Percentiles rank a stretch among this genome's conserved stretches.
Conservation (phyloP, 2,797 vertebrate genomes). For the Epinephelus awoara region DNA sequence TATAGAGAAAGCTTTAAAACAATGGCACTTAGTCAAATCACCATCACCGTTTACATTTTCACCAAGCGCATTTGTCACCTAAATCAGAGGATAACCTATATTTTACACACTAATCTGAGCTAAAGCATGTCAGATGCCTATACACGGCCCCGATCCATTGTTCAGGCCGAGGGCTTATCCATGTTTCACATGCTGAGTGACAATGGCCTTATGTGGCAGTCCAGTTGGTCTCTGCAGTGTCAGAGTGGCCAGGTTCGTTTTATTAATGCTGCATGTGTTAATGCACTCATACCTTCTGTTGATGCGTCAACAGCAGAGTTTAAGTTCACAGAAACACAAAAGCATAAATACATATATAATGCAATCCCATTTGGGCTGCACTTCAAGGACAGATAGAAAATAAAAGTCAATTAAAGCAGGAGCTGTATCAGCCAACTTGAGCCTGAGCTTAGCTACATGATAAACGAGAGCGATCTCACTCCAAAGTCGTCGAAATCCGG, state of each 20-base stretch:
- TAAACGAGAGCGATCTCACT: no score
- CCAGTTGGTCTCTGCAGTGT: slow-evolving; percentile 59
- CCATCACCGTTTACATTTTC: slow-evolving; percentile 16
- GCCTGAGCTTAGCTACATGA: no score
- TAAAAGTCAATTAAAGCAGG: no score
- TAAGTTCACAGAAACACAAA: neutral
- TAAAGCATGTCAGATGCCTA: slow-evolving; percentile 77
- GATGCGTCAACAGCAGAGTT: neutral
- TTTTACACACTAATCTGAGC: slow-evolving; percentile 79
- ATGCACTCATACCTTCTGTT: slow-evolving; percentile 29
- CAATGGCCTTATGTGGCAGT: slow-evolving; percentile 75
- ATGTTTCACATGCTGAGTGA: slow-evolving; percentile 78
- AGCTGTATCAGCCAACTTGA: no score
- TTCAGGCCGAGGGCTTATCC: slow-evolving; percentile 75
- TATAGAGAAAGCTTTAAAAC: slow-evolving; percentile 45
- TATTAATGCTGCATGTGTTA: slow-evolving; percentile 11
- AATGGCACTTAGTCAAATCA: slow-evolving; percentile 61
- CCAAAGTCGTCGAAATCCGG: no score
- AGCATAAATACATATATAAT: neutral
- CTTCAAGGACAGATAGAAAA: no score
- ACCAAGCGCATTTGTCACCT: slow-evolving; percentile 63
- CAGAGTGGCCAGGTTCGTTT: slow-evolving; percentile 56
- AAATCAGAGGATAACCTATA: slow-evolving; percentile 83
- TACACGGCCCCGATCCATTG: slow-evolving; percentile 67
- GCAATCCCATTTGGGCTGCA: no score